These are phyloP conservation scores for Morone chrysops DNA, from an alignment of 2,113 vertebrate genomes.

Conservation along the genomic window DNA sequence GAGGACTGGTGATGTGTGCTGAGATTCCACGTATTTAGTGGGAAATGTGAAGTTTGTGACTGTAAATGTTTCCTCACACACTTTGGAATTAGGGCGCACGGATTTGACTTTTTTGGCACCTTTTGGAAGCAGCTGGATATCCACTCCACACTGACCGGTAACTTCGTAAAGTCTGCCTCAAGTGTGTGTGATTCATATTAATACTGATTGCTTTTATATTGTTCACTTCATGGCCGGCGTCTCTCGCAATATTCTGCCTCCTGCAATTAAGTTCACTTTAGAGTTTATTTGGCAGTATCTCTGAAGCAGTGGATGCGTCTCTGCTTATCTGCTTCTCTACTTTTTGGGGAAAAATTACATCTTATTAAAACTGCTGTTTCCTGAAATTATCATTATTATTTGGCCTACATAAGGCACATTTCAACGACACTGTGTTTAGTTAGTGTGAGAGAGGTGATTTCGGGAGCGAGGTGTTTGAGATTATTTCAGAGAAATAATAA, in stretches of 20 bases:
- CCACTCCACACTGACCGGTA: not conserved
- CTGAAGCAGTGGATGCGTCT: not conserved
- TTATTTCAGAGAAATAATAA: not conserved
- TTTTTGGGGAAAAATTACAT: not conserved
- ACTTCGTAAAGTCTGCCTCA: not conserved
- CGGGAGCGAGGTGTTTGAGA: slow-evolving; percentile 19
- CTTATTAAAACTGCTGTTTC: not conserved
- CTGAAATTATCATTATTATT: not conserved
- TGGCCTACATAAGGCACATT: not conserved
- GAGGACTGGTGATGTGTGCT: not conserved
- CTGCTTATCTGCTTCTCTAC: not conserved
- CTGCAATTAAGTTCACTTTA: slow-evolving; percentile 1
- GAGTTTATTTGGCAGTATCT: slow-evolving; percentile 5
- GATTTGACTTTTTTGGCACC: slow-evolving; percentile 5
- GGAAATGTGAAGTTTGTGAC: slow-evolving; percentile 26
- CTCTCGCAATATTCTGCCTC: not conserved
- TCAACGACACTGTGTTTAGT: slow-evolving; percentile 6
- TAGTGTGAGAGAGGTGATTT: slow-evolving; percentile 14
- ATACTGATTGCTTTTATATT: not conserved
- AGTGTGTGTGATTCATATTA: not conserved
- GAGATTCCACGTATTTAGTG: not conserved
- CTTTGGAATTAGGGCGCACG: slow-evolving; percentile 24
- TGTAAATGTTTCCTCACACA: slow-evolving; percentile 14
- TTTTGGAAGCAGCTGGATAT: not conserved
- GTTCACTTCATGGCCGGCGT: not conserved